These are phyloP conservation scores for Menidia beryllina DNA, from an alignment of 2,113 vertebrate genomes.

Conservation along the genomic window DNA sequence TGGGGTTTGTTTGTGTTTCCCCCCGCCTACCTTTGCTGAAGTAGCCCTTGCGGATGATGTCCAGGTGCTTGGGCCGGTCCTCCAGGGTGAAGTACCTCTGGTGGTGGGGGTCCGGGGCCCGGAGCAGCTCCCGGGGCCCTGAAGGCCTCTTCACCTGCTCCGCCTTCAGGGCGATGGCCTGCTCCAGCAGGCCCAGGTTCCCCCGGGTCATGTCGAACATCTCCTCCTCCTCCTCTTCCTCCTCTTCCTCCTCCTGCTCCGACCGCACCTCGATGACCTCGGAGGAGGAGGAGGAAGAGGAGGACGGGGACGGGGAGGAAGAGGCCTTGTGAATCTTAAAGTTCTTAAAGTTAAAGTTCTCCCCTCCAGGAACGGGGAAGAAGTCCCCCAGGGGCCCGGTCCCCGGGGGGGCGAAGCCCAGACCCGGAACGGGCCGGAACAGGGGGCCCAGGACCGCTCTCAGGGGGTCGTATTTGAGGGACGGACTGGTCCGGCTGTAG, in stretches of 20 bases:
- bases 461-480: slow-evolving; percentile 49
- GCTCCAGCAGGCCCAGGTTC: slow-evolving; percentile 95
- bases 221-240: slow-evolving; percentile 90
- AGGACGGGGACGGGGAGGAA: slow-evolving; percentile 82
- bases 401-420: slow-evolving; percentile 72
- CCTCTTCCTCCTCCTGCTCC: slow-evolving; percentile 84
- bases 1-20: not conserved
- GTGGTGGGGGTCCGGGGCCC: slow-evolving; percentile 84
- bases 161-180: slow-evolving; percentile 96
- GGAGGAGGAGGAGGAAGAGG: slow-evolving; percentile 77
- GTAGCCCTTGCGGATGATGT: slow-evolving; percentile 90
- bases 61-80: slow-evolving; percentile 88
- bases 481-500: slow-evolving; percentile 33
- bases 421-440: no score
- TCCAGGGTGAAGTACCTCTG: slow-evolving; percentile 87
- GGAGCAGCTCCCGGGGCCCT: slow-evolving; percentile 84
- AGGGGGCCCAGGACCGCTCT: no score
- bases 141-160: slow-evolving; percentile 90
- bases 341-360: slow-evolving; percentile 69
- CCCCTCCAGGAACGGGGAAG: slow-evolving; percentile 44
- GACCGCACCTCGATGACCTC: slow-evolving; percentile 90
- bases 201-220: slow-evolving; percentile 96
- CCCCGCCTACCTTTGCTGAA: slow-evolving; percentile 89
- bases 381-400: slow-evolving; percentile 73
- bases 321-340: slow-evolving; percentile 64